Conservation (phyloP, 2,797 vertebrate species). For the Lemur catta region DNA sequence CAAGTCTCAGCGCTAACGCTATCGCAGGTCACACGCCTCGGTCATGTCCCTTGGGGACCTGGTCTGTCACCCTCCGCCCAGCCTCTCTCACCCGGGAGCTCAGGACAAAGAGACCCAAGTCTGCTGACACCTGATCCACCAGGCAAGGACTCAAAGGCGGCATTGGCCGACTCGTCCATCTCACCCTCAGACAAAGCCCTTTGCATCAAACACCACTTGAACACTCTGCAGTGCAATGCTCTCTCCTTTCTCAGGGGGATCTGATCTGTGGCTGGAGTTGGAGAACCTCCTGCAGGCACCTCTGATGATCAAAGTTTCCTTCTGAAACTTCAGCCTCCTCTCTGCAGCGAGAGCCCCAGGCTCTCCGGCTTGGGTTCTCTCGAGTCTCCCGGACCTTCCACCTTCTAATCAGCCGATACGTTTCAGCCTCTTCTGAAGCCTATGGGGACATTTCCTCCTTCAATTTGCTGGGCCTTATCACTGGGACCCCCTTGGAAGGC, state of each 20-base stretch:
- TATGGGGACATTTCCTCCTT: background rate
- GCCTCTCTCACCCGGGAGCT: background rate
- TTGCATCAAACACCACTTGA: accelerated
- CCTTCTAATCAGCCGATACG: background rate
- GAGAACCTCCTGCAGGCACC: background rate
- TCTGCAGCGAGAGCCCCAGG: background rate
- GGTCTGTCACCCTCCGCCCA: background rate
- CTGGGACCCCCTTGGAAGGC: background rate
- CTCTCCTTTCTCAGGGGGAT: background rate
- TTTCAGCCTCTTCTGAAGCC: background rate
- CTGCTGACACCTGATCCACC: background rate
- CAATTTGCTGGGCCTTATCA: accelerated
- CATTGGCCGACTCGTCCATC: background rate
- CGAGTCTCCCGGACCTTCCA: background rate
- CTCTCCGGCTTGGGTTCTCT: background rate
- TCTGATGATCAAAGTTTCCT: background rate
- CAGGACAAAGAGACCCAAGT: background rate
- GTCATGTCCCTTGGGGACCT: accelerated
- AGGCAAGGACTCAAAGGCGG: background rate
- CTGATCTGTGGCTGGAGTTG: background rate
- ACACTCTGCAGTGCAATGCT: accelerated
- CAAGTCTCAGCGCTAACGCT: background rate
- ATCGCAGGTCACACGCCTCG: accelerated
- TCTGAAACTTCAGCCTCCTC: background rate
- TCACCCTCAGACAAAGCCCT: background rate